These are phyloP conservation scores for Euzophera pinguis DNA, from an alignment of 2,888 invertebrate species.

Conservation along the genomic window DNA sequence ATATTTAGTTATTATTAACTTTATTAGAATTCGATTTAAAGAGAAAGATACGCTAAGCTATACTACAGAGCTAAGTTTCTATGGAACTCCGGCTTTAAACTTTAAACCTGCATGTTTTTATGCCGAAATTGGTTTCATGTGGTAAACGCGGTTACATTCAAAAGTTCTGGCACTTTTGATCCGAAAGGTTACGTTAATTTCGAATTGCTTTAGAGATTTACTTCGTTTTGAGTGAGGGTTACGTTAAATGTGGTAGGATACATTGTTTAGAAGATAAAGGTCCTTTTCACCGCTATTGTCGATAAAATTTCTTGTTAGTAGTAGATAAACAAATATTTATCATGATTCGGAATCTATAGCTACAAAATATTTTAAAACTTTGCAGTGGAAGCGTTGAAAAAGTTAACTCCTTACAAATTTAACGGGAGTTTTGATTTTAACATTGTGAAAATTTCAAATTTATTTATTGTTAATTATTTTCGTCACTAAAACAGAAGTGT, in stretches of 20 bases:
- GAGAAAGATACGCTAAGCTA: neutral
- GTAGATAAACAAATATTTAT: too few species aligned
- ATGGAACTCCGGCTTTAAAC: slow-evolving; percentile 29
- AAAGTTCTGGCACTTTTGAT: slow-evolving; percentile 24
- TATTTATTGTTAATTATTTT: too few species aligned
- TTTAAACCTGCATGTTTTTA: slow-evolving; percentile 41
- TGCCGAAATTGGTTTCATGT: slow-evolving; percentile 28
- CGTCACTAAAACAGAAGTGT: too few species aligned
- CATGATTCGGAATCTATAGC: too few species aligned
- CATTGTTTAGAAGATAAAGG: neutral
- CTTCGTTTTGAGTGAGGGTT: slow-evolving; percentile 2
- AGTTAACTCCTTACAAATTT: too few species aligned
- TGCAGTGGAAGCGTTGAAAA: too few species aligned
- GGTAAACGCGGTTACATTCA: slow-evolving; percentile 20
- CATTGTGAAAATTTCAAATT: too few species aligned
- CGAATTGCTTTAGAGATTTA: slow-evolving; percentile 1
- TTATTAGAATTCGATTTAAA: too few species aligned
- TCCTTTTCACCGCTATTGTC: neutral
- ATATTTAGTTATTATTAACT: too few species aligned
- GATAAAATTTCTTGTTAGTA: too few species aligned
- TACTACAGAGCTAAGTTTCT: neutral
- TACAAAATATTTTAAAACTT: too few species aligned
- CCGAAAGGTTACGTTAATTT: slow-evolving; percentile 25
- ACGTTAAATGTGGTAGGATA: neutral
- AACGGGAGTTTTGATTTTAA: too few species aligned